Evolutionary conservation across 2,113 vertebrate genomes (phyloP), one percentile per base, ranked within the genome.

Genomic region (Formicarius rufipectus): DNA sequence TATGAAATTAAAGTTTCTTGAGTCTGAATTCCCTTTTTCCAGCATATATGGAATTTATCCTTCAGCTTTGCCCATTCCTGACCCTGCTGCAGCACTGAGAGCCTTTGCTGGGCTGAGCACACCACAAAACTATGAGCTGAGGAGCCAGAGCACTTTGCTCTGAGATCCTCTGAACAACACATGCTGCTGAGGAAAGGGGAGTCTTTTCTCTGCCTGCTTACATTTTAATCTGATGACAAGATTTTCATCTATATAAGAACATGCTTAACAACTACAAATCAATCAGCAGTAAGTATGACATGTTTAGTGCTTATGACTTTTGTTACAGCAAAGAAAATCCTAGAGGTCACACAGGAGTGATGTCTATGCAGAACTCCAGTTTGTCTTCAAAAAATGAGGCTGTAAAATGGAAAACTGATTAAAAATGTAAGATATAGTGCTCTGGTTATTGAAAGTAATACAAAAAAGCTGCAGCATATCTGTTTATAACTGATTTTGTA

Each of bases 351-450:
- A 3, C 49, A 31, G 72, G 50, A 88, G 28, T 33, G 49, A 81
- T 53, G 33, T 75, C 39, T 93, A 33, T 45, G 47, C 64, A 88
- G 64, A 93, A 40, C 44, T 73, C 39, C 67, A 50, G 42, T 44
- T 84, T 69, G 67, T 49, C 62, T 90, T 72, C 82, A 5, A 3
- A 95, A 91, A 93, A 92, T n/a, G 58, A 82, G 76, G 37, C 23
- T 81, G 53, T 94, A 88, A 95, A 95, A 96, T 74, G 68, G 79
- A 79, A 96, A 94, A 95, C 68, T 81, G 76, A 90, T 96, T 96
- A 94, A 96, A 96, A 96, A 95, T 79, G 30, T 88, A 81, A 94
- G 82, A 92, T 82, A 78, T 81, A 82, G 30, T 39, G 25, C 62
- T 90, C 56, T 91, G 75, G 45, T 66, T 96, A 85, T 76, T 37